These are phyloP conservation scores for Drosophila rellima DNA, from an alignment of 2,888 invertebrate species.

Conservation along the genomic window DNA sequence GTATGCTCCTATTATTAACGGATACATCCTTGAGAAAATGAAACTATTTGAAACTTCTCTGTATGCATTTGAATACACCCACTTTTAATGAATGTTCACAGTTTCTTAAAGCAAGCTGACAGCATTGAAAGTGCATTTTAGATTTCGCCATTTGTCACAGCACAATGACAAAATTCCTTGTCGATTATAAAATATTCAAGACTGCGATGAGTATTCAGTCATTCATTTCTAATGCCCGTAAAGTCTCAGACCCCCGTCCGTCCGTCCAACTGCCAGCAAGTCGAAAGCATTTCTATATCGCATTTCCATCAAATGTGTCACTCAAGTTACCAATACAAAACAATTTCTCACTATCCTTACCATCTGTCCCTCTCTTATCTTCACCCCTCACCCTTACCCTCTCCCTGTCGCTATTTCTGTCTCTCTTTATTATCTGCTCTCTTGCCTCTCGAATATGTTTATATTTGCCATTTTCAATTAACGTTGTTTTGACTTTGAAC, in stretches of 20 bases:
- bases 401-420: neutral
- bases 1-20: neutral
- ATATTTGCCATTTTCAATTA: slow-evolving; percentile 40
- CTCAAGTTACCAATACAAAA: slow-evolving; percentile 21
- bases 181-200: slow-evolving; percentile 20
- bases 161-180: slow-evolving; percentile 1
- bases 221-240: slow-evolving; percentile 13
- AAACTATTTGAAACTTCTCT: no score
- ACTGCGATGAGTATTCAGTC: slow-evolving; percentile 2
- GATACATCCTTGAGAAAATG: no score
- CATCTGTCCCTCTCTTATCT: neutral
- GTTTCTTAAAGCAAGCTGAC: slow-evolving; percentile 8
- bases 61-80: neutral
- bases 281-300: slow-evolving; percentile 14
- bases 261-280: slow-evolving; percentile 4
- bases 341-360: slow-evolving; percentile 15
- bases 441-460: neutral
- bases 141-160: slow-evolving; percentile 1
- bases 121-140: slow-evolving; percentile 18
- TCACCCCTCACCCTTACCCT: neutral
- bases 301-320: slow-evolving; percentile 41
- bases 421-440: neutral
- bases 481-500: slow-evolving; percentile 8
- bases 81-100: slow-evolving; percentile 3
- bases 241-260: neutral